Evolutionary conservation across 2,797 vertebrate species (phyloP), one percentile per base, ranked within the genome.

Genomic region (Heterohyrax brucei): DNA sequence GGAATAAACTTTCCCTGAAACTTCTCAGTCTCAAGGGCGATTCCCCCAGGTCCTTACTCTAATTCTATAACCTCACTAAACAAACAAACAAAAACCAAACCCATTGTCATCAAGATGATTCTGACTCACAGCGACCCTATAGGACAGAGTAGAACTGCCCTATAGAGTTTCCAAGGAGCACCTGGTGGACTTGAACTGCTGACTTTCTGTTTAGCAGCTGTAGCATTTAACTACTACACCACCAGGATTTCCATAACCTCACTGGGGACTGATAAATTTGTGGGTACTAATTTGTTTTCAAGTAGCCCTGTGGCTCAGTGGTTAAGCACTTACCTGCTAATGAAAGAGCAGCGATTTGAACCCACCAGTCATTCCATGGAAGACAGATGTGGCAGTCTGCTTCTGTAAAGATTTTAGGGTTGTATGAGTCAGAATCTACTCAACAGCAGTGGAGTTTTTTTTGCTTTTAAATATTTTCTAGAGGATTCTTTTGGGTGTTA

Each of bases 1-100:
- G 0, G 14, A 53, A 13, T 59, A 76, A 81, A 72, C 8, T n/a
- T 79, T 77, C 39, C 28, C 33, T 46, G 7, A 3, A 64, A 64
- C 13, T 59, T 19, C 13, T 2, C 5, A 14, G 13, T 13, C 22
- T 12, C 0, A 8, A 39, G 39, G 76, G 50, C 16, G 0, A 1
- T 39, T n/a, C 5, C 56, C 66, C 30, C n/a, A 16, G 68, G 53
- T 39, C 10, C 26, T 80, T 3, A 1, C 24, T 10, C 56, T 21
- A 68, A 3, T 44, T 7, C 26, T 30, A 26, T 39, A 39, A 39
- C 39, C 39, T 39, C 39, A 39, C 39, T 39, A 39, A 39, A 39
- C 39, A 39, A 39, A 39, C 39, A 39, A 39, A 39, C 39, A 39
- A 39, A 39, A 39, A 39, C 39, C 39, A 39, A 39, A 39, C 39